Percentiles rank a stretch among this genome's conserved stretches.
These are phyloP conservation scores for Apodemus sylvaticus DNA, from an alignment of 2,113 vertebrate species.

Conservation along the genomic window DNA sequence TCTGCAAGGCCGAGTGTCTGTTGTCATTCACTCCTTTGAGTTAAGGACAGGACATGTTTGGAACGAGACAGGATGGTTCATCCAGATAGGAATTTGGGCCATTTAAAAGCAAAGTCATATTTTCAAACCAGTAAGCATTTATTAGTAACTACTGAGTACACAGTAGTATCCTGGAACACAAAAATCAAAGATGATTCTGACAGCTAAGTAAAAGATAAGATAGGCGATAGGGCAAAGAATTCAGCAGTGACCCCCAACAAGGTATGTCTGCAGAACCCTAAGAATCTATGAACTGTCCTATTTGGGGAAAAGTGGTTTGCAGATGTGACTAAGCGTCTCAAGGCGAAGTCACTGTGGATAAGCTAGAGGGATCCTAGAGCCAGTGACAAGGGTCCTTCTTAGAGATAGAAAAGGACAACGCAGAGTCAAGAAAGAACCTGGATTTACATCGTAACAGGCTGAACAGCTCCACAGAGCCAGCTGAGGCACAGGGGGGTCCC, in stretches of 20 bases:
- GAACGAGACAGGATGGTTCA: not conserved
- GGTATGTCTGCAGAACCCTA: not conserved
- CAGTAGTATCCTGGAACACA: not conserved
- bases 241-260: not conserved
- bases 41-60: not conserved
- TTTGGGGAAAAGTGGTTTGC: not conserved
- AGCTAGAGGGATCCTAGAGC: not conserved
- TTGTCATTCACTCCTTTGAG: not conserved
- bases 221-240: not conserved
- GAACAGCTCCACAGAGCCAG: not conserved
- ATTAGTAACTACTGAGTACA: not conserved
- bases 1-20: not conserved
- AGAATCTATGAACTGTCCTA: not conserved
- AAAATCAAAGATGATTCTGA: not conserved
- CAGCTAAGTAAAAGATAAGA: not conserved
- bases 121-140: conserved; percentile 40
- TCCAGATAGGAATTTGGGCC: not conserved
- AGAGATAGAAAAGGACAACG: not conserved
- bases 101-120: conserved; percentile 48
- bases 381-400: not conserved
- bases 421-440: not conserved
- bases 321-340: not conserved
- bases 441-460: not conserved
- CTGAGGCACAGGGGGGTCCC: not conserved
- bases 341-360: not conserved